phyloP scores from a whole-genome alignment of 2,888 invertebrate genomes.

The Drosophila yooni region DNA sequence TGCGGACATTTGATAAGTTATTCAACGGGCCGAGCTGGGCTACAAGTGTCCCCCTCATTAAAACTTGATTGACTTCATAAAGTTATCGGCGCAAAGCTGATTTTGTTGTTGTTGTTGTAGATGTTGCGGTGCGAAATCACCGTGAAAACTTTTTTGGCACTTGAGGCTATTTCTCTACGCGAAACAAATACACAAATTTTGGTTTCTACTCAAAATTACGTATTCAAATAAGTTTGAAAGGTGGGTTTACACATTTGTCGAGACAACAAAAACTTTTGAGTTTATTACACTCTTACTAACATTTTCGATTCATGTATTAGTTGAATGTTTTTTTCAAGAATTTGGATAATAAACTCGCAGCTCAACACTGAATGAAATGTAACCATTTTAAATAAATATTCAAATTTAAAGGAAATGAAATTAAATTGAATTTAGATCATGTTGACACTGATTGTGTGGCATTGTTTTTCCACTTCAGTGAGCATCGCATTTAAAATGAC shows the following conservation, averaged over 20 bases:
- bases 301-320: background rate
- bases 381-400: background rate
- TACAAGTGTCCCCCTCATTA: conserved; percentile 64
- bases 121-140: background rate
- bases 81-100: conserved; percentile 15
- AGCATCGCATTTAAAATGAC: background rate
- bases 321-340: background rate
- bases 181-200: conserved; percentile 33
- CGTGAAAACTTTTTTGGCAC: conserved; percentile 41
- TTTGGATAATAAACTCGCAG: background rate
- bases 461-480: background rate
- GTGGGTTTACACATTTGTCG: conserved; percentile 4
- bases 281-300: background rate
- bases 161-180: conserved; percentile 42
- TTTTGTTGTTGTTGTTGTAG: background rate
- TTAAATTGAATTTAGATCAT: background rate
- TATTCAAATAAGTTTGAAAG: conserved; percentile 15
- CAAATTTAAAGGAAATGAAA: background rate
- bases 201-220: conserved; percentile 13
- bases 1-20: conserved; percentile 70
- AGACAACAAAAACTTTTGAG: background rate
- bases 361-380: background rate
- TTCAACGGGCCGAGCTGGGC: conserved; percentile 43
- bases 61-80: conserved; percentile 76
- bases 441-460: background rate